phyloP scores from a whole-genome alignment of 2,888 invertebrate genomes.

The Oscheius sp. region DNA sequence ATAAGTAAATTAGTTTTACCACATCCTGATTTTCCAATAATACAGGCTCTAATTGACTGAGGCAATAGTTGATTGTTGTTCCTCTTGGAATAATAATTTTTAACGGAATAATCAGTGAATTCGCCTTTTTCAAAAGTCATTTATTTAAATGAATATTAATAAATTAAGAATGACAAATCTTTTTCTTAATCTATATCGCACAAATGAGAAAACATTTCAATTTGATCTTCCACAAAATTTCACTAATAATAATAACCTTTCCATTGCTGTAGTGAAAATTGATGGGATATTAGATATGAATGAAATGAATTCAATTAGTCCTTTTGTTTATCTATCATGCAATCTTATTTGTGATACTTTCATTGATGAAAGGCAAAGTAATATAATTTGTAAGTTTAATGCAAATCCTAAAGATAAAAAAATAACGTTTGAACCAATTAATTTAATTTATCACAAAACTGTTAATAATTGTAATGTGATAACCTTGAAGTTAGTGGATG shows the following conservation, averaged over 20 bases:
- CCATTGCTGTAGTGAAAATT: conserved; percentile 32
- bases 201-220: conserved; percentile 33
- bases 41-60: conserved; percentile 58
- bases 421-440: conserved; percentile 27
- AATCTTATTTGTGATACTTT: conserved; percentile 27
- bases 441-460: conserved; percentile 32
- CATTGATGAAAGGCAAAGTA: no score
- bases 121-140: neutral
- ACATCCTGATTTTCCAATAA: conserved; percentile 55
- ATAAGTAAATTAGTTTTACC: no score
- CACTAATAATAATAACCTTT: neutral
- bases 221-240: conserved; percentile 23
- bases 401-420: conserved; percentile 21
- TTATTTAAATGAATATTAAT: conserved; percentile 4
- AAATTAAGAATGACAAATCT: conserved; percentile 27
- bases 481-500: conserved; percentile 28
- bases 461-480: conserved; percentile 27
- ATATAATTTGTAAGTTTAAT: conserved; percentile 20
- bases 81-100: conserved; percentile 27
- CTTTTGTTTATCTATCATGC: conserved; percentile 22
- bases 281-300: conserved; percentile 27
- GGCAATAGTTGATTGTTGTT: no score
- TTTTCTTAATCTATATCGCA: conserved; percentile 25
- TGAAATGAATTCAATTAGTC: neutral
- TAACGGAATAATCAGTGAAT: conserved; percentile 19